Conservation (phyloP, 1,140 invertebrate species). For the Cecropterus lyciades region DNA sequence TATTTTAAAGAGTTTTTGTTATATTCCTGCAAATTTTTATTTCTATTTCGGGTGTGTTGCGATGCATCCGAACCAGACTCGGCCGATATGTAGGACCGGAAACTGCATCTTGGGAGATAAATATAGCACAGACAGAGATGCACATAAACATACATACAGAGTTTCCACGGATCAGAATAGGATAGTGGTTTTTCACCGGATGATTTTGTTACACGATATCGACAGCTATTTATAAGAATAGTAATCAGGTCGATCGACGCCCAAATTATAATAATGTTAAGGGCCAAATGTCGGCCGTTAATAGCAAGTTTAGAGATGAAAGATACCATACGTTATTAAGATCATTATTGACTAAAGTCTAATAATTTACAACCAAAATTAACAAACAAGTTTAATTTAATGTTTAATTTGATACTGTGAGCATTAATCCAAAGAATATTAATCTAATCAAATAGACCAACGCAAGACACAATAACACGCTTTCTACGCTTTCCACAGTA, state of each 20-base stretch:
- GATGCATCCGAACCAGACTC: slow-evolving; percentile 26
- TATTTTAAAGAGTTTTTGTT: background rate
- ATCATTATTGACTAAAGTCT: background rate
- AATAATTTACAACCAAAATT: no score
- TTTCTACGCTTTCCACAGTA: no score
- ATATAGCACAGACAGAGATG: slow-evolving; percentile 58
- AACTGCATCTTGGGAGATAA: slow-evolving; percentile 54
- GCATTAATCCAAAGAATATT: no score
- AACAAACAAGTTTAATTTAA: no score
- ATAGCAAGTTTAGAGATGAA: slow-evolving; percentile 8
- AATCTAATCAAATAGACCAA: no score
- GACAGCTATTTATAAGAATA: slow-evolving; percentile 10
- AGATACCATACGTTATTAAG: slow-evolving; percentile 5
- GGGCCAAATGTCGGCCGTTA: slow-evolving; percentile 24
- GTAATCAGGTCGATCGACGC: slow-evolving; percentile 24
- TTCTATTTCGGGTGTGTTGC: slow-evolving; percentile 14
- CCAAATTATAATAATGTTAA: slow-evolving; percentile 28
- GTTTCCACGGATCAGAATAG: slow-evolving; percentile 29
- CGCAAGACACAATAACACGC: no score
- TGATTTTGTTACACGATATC: slow-evolving; percentile 12
- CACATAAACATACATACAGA: slow-evolving; percentile 43
- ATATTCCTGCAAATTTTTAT: slow-evolving; percentile 13
- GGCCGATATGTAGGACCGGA: slow-evolving; percentile 50
- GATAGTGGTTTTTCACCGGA: slow-evolving; percentile 21
- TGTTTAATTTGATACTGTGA: background rate